These are phyloP conservation scores for Tenualosa thibaudeaui DNA, from an alignment of 2,797 vertebrate species.

Conservation along the genomic window DNA sequence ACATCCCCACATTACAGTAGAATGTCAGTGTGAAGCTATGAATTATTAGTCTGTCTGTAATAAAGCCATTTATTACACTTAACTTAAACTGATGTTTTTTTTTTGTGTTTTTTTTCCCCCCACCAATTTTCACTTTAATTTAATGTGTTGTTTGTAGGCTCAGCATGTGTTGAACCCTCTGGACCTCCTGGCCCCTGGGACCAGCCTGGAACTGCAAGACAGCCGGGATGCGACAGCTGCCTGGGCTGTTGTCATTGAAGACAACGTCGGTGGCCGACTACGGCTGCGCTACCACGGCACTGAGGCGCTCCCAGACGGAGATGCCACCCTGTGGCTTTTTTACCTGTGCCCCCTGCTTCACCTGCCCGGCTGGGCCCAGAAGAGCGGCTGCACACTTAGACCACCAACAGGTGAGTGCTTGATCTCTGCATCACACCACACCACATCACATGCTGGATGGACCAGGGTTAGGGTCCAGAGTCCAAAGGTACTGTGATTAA, in stretches of 20 bases:
- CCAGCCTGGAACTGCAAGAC: constrained; percentile 88
- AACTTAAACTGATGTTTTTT: too few species aligned
- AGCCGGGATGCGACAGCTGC: constrained; percentile 72
- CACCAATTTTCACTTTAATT: background rate
- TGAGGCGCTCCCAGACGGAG: constrained; percentile 75
- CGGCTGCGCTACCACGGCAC: constrained; percentile 85
- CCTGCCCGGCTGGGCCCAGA: constrained; percentile 89
- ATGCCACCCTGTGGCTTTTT: constrained; percentile 87
- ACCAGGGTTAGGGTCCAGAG: background rate
- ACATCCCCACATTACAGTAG: too few species aligned
- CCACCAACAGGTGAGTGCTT: constrained; percentile 84
- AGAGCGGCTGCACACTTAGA: constrained; percentile 80
- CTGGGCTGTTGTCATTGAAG: constrained; percentile 89
- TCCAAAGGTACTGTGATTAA: background rate
- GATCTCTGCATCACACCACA: background rate
- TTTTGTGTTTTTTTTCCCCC: too few species aligned
- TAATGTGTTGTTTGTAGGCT: constrained; percentile 69
- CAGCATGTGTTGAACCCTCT: constrained; percentile 89
- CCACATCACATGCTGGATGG: background rate
- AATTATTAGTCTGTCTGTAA: too few species aligned
- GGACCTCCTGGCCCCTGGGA: constrained; percentile 88
- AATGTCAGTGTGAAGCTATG: too few species aligned
- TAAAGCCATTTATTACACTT: too few species aligned
- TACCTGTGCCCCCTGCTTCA: constrained; percentile 93
- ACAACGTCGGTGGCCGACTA: constrained; percentile 90